phyloP scores from a whole-genome alignment of 2,113 vertebrate genomes.

The Asarcornis scutulata region DNA sequence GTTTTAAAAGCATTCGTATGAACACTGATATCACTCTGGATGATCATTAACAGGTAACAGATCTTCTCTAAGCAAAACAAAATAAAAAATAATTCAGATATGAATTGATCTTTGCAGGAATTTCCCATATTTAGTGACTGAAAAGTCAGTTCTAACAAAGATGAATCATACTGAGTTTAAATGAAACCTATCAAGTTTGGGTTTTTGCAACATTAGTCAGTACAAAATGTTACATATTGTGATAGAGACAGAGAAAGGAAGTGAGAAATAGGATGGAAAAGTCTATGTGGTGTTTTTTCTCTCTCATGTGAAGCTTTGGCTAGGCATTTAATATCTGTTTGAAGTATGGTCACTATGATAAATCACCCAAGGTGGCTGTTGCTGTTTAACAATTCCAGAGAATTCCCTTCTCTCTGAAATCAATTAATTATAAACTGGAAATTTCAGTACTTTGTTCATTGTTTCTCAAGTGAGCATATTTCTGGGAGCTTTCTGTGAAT shows the following conservation, averaged over 20 bases:
- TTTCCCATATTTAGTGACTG: constrained; percentile 60
- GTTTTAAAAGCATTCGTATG: background rate
- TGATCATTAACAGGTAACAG: background rate
- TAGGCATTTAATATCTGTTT: constrained; percentile 57
- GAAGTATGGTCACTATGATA: constrained; percentile 58
- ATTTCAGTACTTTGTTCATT: constrained; percentile 71
- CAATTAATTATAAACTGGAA: constrained; percentile 74
- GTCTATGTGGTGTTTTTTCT: constrained; percentile 29
- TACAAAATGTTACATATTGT: constrained; percentile 50
- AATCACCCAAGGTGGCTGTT: constrained; percentile 74
- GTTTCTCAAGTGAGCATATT: constrained; percentile 76
- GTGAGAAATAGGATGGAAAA: constrained; percentile 70
- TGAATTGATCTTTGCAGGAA: constrained; percentile 62
- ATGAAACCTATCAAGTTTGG: constrained; percentile 35
- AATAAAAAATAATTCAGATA: background rate
- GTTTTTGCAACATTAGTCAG: constrained; percentile 64
- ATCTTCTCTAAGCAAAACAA: constrained; percentile 38
- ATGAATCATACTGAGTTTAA: constrained; percentile 66
- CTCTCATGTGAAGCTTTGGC: constrained; percentile 47
- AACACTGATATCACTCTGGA: background rate
- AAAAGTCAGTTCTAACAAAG: constrained; percentile 55
- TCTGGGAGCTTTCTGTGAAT: constrained; percentile 70
- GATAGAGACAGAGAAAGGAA: constrained; percentile 71
- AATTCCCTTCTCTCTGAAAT: constrained; percentile 67
- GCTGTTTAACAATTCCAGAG: constrained; percentile 67